phyloP scores from a whole-genome alignment of 2,888 invertebrate genomes.

The Watsonalla cultraria region DNA sequence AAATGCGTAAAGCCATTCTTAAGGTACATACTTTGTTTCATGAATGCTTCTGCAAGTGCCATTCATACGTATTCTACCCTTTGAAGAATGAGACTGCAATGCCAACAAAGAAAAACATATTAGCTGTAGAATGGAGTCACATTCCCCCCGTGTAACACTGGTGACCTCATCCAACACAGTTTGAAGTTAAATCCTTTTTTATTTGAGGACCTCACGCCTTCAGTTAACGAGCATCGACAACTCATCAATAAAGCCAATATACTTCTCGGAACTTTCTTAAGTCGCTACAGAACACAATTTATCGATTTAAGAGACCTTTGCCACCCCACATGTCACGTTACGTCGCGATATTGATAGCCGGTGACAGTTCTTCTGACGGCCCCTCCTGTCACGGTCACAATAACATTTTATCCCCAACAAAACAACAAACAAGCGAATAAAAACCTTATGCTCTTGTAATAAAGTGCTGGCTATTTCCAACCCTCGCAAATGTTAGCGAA shows the following conservation, averaged over 20 bases:
- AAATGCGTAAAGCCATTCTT: too few relatives aligned
- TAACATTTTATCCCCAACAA: neutral
- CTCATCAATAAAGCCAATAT: conserved; percentile 69
- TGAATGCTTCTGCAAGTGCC: too few relatives aligned
- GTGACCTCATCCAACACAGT: too few relatives aligned
- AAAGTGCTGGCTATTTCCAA: conserved; percentile 25
- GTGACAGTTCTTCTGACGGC: conserved; percentile 59
- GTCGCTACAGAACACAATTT: conserved; percentile 65
- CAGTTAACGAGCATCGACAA: conserved; percentile 45
- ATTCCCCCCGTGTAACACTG: too few relatives aligned
- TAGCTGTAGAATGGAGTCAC: too few relatives aligned
- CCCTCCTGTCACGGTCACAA: conserved; percentile 37
- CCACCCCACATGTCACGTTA: conserved; percentile 72
- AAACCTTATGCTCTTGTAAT: conserved; percentile 2
- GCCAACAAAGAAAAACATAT: too few relatives aligned
- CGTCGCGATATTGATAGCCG: conserved; percentile 71
- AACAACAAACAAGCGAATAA: conserved; percentile 13
- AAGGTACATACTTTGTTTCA: too few relatives aligned
- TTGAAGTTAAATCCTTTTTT: conserved; percentile 2
- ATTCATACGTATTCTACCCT: too few relatives aligned
- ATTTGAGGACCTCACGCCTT: conserved; percentile 8
- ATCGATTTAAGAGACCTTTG: conserved; percentile 69
- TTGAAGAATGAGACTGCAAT: too few relatives aligned
- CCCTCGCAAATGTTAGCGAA: conserved; percentile 21
- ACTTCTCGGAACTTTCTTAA: conserved; percentile 63